Conservation (phyloP, 2,113 vertebrate genomes). For the Eurypyga helias region DNA sequence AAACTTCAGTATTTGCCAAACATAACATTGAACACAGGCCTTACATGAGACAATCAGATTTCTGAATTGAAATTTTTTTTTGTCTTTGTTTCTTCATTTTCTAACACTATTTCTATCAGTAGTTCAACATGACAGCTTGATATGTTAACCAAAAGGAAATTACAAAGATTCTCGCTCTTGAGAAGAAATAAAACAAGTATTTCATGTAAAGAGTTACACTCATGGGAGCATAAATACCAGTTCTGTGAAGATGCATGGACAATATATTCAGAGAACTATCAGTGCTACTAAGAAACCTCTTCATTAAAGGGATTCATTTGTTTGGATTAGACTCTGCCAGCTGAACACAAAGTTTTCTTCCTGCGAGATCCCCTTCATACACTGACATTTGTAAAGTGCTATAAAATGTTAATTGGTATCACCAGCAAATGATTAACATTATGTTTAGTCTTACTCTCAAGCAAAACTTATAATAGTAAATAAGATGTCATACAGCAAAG, state of each 20-base stretch:
- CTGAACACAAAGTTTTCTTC: slow-evolving; percentile 15
- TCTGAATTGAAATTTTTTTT: background rate
- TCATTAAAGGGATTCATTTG: slow-evolving; percentile 34
- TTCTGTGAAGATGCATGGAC: background rate
- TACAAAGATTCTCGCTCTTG: background rate
- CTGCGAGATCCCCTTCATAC: slow-evolving; percentile 14
- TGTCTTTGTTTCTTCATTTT: background rate
- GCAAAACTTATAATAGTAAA: background rate
- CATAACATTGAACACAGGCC: background rate
- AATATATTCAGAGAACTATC: background rate
- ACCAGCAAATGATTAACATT: slow-evolving; percentile 26
- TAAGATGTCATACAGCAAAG: background rate
- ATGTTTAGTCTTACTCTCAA: slow-evolving; percentile 13
- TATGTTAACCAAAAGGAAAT: background rate
- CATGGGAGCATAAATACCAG: background rate
- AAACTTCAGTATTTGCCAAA: background rate
- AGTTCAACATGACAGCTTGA: background rate
- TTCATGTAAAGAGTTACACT: background rate
- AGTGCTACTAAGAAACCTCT: slow-evolving; percentile 9
- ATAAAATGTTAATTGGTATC: slow-evolving; percentile 43
- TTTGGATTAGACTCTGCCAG: slow-evolving; percentile 22
- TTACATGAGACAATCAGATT: background rate
- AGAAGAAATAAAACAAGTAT: background rate
- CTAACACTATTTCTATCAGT: background rate
- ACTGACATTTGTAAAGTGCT: slow-evolving; percentile 53